Conservation (phyloP, 1,140 invertebrate genomes). For the Trichonephila inaurata region DNA sequence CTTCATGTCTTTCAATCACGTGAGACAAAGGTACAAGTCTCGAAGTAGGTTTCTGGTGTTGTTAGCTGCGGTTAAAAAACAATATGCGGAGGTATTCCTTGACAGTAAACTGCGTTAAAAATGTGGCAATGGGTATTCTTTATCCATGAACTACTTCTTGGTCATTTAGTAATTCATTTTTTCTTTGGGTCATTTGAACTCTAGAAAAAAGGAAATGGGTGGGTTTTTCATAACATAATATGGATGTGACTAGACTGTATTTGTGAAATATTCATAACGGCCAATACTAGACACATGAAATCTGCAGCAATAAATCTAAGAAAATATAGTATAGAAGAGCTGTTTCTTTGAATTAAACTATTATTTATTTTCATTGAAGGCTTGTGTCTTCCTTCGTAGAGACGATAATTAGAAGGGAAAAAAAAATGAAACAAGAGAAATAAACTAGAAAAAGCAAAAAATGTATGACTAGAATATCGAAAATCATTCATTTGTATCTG, state of each 20-base stretch:
- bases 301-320: no score
- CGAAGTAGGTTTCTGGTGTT: not conserved
- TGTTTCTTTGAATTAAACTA: no score
- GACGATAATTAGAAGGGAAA: no score
- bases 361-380: no score
- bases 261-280: no score
- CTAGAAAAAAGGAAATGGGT: not conserved
- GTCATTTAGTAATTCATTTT: not conserved
- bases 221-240: not conserved
- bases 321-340: no score
- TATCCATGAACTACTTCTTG: conserved; percentile 7
- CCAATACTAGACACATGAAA: no score
- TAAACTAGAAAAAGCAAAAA: no score
- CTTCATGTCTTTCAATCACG: not conserved
- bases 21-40: not conserved
- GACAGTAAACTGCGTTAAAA: not conserved
- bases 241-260: not conserved
- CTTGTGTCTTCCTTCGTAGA: no score
- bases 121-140: not conserved
- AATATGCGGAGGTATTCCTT: conserved; percentile 15
- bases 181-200: not conserved
- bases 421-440: no score
- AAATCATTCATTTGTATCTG: no score
- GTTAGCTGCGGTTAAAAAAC: conserved; percentile 4
- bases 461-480: no score